Percentiles rank a stretch among this genome's conserved stretches.
These are phyloP conservation scores for Poecilia wingei DNA, from an alignment of 2,797 vertebrate species.

Conservation along the genomic window DNA sequence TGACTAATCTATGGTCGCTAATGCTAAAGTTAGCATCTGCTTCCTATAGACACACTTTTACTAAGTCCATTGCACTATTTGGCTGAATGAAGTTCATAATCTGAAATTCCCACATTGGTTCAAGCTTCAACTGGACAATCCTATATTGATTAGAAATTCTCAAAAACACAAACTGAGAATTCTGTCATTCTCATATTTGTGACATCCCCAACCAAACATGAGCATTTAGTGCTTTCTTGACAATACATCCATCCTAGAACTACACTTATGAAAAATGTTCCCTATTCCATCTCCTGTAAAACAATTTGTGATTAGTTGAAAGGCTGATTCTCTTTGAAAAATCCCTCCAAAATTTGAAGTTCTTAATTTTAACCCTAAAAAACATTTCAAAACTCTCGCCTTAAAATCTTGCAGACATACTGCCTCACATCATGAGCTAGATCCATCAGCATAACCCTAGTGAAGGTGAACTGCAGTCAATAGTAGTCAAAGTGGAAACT, in stretches of 20 bases:
- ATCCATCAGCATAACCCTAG: not conserved
- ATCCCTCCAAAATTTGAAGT: not conserved
- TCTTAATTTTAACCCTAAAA: not conserved
- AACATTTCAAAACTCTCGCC: not conserved
- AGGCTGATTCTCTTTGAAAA: not conserved
- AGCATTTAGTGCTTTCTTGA: not conserved
- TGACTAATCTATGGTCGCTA: not conserved
- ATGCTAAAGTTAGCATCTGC: not conserved
- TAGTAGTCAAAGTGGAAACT: not conserved
- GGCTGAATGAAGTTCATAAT: not conserved
- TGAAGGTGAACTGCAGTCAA: not conserved
- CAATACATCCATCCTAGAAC: not conserved
- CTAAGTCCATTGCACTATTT: not conserved
- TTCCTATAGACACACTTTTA: not conserved
- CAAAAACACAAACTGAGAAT: not conserved
- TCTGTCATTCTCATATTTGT: not conserved
- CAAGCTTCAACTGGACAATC: not conserved
- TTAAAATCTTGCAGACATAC: not conserved
- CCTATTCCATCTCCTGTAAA: not conserved
- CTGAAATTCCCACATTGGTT: not conserved
- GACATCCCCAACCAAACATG: not conserved
- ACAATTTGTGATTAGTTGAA: not conserved
- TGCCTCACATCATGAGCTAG: not conserved
- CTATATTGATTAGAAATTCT: not conserved
- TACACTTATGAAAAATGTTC: not conserved